Conservation (phyloP, 2,888 invertebrate species). For the Cyrtodaria siliqua region DNA sequence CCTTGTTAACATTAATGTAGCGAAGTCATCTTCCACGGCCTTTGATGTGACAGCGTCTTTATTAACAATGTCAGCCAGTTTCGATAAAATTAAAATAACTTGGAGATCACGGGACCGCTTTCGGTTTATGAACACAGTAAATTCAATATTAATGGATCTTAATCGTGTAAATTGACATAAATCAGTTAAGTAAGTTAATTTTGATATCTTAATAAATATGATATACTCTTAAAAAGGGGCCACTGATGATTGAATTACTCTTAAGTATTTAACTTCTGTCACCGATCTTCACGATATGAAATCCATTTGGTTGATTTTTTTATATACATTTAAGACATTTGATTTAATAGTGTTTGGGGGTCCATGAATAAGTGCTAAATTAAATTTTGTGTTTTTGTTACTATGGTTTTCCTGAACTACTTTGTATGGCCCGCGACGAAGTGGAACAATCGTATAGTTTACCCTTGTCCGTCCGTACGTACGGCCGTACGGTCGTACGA, state of each 20-base stretch:
- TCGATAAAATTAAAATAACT: constrained; percentile 38
- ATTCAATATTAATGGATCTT: constrained; percentile 28
- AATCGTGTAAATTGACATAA: constrained; percentile 42
- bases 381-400: too few relatives aligned
- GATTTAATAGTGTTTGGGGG: too few relatives aligned
- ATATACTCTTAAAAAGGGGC: constrained; percentile 35
- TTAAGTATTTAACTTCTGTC: constrained; percentile 32
- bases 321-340: too few relatives aligned
- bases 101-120: neutral
- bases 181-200: constrained; percentile 43
- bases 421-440: too few relatives aligned
- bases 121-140: constrained; percentile 2
- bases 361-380: too few relatives aligned
- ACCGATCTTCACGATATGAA: neutral
- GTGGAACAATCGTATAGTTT: too few relatives aligned
- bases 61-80: constrained; percentile 14
- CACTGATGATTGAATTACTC: constrained; percentile 19
- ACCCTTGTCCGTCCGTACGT: too few relatives aligned
- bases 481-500: too few relatives aligned
- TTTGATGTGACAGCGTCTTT: constrained; percentile 52
- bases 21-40: constrained; percentile 17
- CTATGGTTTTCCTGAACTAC: too few relatives aligned
- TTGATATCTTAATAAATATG: constrained; percentile 38
- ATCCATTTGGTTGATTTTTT: too few relatives aligned
- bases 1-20: constrained; percentile 27